Percentiles rank a stretch among this genome's conserved stretches.
Evolutionary conservation across 2,888 invertebrate genomes (phyloP).

Genomic region (Himalopsyche tibetana): DNA sequence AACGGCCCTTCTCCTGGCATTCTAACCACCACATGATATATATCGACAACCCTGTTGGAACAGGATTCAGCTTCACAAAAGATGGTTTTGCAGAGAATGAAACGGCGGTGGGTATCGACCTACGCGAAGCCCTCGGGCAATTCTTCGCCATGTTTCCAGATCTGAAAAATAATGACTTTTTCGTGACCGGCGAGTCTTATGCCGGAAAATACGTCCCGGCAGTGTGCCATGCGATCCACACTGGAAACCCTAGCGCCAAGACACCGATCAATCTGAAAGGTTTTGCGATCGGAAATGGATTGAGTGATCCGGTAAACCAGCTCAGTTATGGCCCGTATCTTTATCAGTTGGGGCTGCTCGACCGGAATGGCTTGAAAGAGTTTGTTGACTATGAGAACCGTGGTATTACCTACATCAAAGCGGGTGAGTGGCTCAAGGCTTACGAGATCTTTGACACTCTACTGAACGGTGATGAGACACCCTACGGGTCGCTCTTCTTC

Average conservation of each 20-base stretch:
- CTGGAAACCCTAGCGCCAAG: slow-evolving; percentile 77
- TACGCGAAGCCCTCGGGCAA: slow-evolving; percentile 86
- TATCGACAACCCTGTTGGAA: slow-evolving; percentile 95
- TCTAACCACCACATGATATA: slow-evolving; percentile 87
- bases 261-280: slow-evolving; percentile 85
- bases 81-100: slow-evolving; percentile 88
- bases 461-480: slow-evolving; percentile 82
- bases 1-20: slow-evolving; percentile 88
- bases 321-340: slow-evolving; percentile 87
- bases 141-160: slow-evolving; percentile 91
- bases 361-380: slow-evolving; percentile 70
- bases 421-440: slow-evolving; percentile 49
- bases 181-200: slow-evolving; percentile 93
- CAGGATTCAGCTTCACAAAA: slow-evolving; percentile 92
- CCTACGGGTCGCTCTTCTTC: slow-evolving; percentile 79
- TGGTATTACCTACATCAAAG: neutral
- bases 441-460: slow-evolving; percentile 70
- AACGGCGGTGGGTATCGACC: slow-evolving; percentile 86
- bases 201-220: slow-evolving; percentile 89
- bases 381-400: neutral
- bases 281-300: slow-evolving; percentile 83
- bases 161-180: slow-evolving; percentile 85
- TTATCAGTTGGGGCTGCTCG: slow-evolving; percentile 74
- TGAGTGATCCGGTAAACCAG: slow-evolving; percentile 86
- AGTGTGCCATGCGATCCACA: slow-evolving; percentile 84